Conservation (phyloP, 1,140 invertebrate species). For the Hypothenemus hampei region DNA sequence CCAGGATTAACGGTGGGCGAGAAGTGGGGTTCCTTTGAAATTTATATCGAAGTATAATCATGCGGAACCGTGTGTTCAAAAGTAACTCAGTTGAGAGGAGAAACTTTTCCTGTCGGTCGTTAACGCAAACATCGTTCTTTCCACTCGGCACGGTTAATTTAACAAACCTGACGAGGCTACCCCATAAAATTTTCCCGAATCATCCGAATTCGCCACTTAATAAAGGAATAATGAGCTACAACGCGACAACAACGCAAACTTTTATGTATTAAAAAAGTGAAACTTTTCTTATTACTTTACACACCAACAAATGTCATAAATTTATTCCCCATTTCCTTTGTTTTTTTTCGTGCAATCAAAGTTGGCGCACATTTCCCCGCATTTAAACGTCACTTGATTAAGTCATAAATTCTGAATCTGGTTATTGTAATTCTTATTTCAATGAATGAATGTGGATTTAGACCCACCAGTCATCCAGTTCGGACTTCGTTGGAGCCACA, state of each 20-base stretch:
- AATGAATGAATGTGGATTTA: too few species aligned
- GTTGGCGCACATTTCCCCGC: too few species aligned
- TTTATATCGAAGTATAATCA: slow-evolving; percentile 21
- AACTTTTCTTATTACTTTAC: slow-evolving; percentile 31
- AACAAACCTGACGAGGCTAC: slow-evolving; percentile 20
- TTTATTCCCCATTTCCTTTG: too few species aligned
- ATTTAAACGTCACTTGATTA: too few species aligned
- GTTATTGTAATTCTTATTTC: too few species aligned
- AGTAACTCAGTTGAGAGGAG: slow-evolving; percentile 18
- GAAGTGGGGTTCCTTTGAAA: too few species aligned
- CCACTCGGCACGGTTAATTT: slow-evolving; percentile 25
- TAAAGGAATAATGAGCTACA: slow-evolving; percentile 27
- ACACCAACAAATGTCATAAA: too few species aligned
- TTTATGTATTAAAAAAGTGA: too few species aligned
- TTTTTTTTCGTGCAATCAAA: too few species aligned
- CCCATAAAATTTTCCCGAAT: slow-evolving; percentile 20
- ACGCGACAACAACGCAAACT: slow-evolving; percentile 4
- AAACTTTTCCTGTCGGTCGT: slow-evolving; percentile 16
- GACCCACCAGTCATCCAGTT: too few species aligned
- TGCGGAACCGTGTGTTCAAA: slow-evolving; percentile 20
- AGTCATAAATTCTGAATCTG: too few species aligned
- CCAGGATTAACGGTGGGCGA: background rate
- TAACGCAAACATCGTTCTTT: slow-evolving; percentile 20
- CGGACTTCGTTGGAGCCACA: background rate
- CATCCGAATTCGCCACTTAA: slow-evolving; percentile 24